Evolutionary conservation across 2,797 vertebrate genomes (phyloP).

Genomic region (Bovichtus diacanthus): DNA sequence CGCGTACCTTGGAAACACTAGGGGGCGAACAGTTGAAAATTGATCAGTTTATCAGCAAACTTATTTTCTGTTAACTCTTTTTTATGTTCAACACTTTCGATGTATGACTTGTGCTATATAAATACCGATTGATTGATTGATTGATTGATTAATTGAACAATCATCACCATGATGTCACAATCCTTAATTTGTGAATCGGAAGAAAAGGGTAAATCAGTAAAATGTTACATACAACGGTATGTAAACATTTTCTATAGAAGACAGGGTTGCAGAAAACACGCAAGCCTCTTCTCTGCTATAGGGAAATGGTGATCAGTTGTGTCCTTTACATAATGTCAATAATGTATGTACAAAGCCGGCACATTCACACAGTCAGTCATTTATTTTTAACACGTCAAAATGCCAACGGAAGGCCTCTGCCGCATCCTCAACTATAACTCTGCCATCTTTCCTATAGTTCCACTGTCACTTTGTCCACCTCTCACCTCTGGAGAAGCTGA

Average conservation of each 20-base stretch:
- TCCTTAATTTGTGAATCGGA: not conserved
- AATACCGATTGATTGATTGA: too few species aligned
- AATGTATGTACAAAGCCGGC: slow-evolving; percentile 9
- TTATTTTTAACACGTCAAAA: slow-evolving; percentile 23
- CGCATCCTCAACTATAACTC: slow-evolving; percentile 14
- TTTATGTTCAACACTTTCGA: too few species aligned
- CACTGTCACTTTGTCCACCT: slow-evolving; percentile 29
- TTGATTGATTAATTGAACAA: not conserved
- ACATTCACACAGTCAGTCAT: slow-evolving; percentile 18
- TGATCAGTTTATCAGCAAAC: too few species aligned
- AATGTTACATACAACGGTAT: not conserved
- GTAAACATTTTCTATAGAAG: not conserved
- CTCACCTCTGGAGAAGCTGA: slow-evolving; percentile 34
- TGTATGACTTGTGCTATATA: too few species aligned
- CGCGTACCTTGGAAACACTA: too few species aligned
- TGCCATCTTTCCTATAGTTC: slow-evolving; percentile 10
- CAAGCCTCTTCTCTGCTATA: not conserved
- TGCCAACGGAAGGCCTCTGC: slow-evolving; percentile 1
- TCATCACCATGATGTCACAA: not conserved
- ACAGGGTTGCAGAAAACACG: not conserved
- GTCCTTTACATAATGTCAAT: slow-evolving; percentile 12
- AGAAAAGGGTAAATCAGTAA: not conserved
- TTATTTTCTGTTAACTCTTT: too few species aligned
- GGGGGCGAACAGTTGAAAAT: too few species aligned
- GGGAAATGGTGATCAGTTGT: not conserved